These are phyloP conservation scores for Lampris megalopsis DNA, from an alignment of 2,113 vertebrate genomes.

Conservation along the genomic window DNA sequence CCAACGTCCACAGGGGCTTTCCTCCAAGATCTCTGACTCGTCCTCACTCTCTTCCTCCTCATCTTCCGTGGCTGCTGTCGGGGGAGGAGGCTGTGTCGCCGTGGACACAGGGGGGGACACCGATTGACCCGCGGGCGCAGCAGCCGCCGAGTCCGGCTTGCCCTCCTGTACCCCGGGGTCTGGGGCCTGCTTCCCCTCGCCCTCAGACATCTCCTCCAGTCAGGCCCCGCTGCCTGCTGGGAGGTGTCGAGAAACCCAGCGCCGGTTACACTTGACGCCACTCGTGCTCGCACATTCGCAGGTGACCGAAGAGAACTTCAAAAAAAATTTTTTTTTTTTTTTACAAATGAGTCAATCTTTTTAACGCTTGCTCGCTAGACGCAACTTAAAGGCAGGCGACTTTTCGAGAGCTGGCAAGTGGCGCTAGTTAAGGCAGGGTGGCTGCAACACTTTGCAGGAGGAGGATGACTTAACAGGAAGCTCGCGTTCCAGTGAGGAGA, in stretches of 20 bases:
- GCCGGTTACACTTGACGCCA: too few species aligned
- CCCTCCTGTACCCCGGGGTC: constrained; percentile 73
- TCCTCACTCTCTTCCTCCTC: constrained; percentile 98
- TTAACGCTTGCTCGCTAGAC: neutral
- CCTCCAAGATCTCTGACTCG: constrained; percentile 97
- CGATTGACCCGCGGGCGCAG: constrained; percentile 79
- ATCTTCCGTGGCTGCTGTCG: constrained; percentile 86
- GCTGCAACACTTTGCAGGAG: neutral
- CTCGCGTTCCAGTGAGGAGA: neutral
- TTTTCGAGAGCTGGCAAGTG: too few species aligned
- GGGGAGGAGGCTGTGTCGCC: constrained; percentile 83
- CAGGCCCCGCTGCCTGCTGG: constrained; percentile 64
- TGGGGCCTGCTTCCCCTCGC: constrained; percentile 76
- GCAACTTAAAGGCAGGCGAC: too few species aligned
- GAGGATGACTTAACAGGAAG: neutral
- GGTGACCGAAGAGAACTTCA: too few species aligned
- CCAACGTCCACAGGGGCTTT: constrained; percentile 98
- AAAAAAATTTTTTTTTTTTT: too few species aligned
- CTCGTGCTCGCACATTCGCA: too few species aligned
- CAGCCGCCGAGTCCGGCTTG: constrained; percentile 70
- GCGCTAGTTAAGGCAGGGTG: neutral
- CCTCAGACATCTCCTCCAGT: constrained; percentile 80
- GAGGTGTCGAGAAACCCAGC: neutral
- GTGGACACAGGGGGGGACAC: constrained; percentile 91
- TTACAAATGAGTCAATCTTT: neutral